These are phyloP conservation scores for Rousettus madagascariensis DNA, from an alignment of 2,797 vertebrate species.

Conservation along the genomic window DNA sequence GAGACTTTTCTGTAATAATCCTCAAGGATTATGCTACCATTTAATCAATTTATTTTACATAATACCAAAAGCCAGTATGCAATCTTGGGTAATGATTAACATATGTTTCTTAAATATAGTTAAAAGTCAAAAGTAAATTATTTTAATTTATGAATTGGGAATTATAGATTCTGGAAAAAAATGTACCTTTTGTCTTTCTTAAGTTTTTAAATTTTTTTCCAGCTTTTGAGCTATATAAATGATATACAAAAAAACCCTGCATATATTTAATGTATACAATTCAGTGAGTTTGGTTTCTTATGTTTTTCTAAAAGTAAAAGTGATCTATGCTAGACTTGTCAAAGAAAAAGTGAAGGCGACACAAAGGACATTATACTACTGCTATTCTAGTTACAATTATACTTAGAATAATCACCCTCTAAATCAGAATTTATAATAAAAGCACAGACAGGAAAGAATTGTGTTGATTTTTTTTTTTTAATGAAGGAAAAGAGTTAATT, in stretches of 20 bases:
- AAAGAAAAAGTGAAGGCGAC: background rate
- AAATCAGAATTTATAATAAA: background rate
- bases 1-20: background rate
- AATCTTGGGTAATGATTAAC: background rate
- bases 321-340: background rate
- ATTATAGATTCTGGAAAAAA: background rate
- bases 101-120: background rate
- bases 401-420: background rate
- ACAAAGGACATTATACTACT: background rate
- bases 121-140: background rate
- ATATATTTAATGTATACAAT: background rate
- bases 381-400: background rate
- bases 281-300: background rate
- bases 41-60: slow-evolving; percentile 11
- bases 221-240: background rate
- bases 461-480: background rate
- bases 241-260: background rate
- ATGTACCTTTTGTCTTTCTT: background rate
- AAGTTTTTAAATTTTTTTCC: background rate
- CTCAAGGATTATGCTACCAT: background rate
- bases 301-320: background rate
- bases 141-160: background rate
- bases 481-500: background rate
- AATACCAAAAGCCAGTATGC: background rate
- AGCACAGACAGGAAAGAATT: background rate